phyloP scores from a whole-genome alignment of 2,113 vertebrate species.

The Vidua chalybeata region DNA sequence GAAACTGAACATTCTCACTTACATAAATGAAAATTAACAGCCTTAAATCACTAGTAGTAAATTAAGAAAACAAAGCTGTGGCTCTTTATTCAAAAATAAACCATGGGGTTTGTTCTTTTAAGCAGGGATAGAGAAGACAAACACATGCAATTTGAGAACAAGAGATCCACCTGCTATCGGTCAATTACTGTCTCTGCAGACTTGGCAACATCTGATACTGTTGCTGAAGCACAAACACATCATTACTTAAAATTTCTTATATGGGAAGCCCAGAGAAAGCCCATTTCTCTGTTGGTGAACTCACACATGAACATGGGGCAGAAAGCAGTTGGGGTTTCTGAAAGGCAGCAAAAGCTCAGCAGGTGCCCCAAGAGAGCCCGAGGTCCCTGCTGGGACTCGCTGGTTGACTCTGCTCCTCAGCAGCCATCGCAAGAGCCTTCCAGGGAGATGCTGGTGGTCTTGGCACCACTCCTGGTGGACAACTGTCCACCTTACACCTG shows the following conservation, averaged over 20 bases:
- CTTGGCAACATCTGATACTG: background rate
- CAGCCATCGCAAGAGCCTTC: background rate
- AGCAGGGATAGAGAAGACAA: background rate
- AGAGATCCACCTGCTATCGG: background rate
- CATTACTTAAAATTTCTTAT: background rate
- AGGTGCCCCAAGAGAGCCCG: background rate
- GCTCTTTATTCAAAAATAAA: background rate
- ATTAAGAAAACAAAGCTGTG: background rate
- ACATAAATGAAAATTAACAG: background rate
- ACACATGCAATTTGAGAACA: background rate
- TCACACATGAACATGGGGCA: accelerated
- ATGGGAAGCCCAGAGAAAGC: background rate
- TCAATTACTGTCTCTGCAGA: background rate
- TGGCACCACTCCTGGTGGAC: background rate
- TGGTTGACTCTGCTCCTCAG: background rate
- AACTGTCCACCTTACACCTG: slow-evolving; percentile 47
- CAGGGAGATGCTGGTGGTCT: slow-evolving; percentile 28
- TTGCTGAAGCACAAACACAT: background rate
- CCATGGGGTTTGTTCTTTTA: background rate
- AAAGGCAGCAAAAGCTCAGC: background rate
- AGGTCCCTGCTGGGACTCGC: background rate
- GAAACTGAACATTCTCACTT: background rate
- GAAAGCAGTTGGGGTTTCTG: background rate
- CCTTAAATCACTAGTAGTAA: background rate
- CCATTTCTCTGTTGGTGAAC: background rate